phyloP scores from a whole-genome alignment of 1,140 invertebrate genomes.

The Agrypnia vestita region DNA sequence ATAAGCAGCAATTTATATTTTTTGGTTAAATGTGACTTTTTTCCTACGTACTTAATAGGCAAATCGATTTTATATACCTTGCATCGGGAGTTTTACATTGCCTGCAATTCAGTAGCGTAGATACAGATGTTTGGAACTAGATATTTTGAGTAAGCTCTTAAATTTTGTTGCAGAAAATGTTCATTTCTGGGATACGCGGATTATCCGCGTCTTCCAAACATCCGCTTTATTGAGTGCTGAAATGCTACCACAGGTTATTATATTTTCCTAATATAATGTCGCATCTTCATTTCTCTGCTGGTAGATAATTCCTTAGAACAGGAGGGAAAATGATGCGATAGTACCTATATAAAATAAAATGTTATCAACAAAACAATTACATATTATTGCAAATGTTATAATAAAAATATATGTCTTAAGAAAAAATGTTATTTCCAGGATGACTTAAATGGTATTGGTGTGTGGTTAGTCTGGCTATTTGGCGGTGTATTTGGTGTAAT shows the following conservation, averaged over 20 bases:
- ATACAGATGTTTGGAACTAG: neutral
- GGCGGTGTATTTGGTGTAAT: slow-evolving; percentile 71
- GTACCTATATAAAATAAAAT: neutral
- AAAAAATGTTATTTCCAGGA: slow-evolving; percentile 64
- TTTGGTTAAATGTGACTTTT: too few species aligned
- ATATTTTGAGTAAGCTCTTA: neutral
- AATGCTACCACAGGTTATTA: slow-evolving; percentile 54
- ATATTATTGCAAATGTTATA: neutral
- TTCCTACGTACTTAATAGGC: neutral
- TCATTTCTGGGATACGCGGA: slow-evolving; percentile 42
- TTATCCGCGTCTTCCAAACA: slow-evolving; percentile 42
- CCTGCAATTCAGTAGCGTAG: neutral
- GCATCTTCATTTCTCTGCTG: too few species aligned
- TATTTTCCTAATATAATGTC: neutral
- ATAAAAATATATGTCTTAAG: neutral
- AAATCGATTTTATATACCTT: slow-evolving; percentile 23
- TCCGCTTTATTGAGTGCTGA: slow-evolving; percentile 42
- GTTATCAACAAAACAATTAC: neutral
- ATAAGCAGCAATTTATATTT: too few species aligned
- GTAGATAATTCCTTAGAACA: too few species aligned
- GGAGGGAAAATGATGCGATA: neutral
- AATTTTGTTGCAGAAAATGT: slow-evolving; percentile 47
- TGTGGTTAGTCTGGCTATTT: slow-evolving; percentile 73
- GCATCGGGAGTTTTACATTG: neutral
- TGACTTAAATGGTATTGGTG: slow-evolving; percentile 62